A percentile compares a stretch with the other conserved stretches of the same genome.
Evolutionary conservation across 2,113 vertebrate genomes (phyloP).

Genomic region (Macrotus californicus): DNA sequence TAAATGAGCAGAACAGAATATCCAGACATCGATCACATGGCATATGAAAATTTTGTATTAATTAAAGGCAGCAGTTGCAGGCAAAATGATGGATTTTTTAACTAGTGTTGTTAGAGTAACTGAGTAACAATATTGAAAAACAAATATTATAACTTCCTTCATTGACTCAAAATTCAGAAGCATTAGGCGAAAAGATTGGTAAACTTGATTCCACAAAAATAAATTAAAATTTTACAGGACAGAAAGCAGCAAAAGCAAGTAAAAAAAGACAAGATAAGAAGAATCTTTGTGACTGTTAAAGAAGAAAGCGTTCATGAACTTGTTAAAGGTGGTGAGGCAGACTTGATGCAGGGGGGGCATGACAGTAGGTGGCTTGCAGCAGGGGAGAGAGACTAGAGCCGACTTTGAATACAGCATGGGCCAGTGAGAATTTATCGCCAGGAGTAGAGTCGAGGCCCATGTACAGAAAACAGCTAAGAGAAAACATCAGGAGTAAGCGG

Average conservation of each 20-base stretch:
- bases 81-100: not conserved
- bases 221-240: not conserved
- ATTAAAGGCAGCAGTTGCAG: not conserved
- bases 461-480: not conserved
- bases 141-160: not conserved
- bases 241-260: not conserved
- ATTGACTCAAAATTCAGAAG: not conserved
- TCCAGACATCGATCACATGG: not conserved
- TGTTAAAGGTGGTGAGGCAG: too few species aligned
- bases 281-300: not conserved
- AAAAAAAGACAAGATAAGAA: not conserved
- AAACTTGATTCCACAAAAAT: not conserved
- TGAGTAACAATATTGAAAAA: not conserved
- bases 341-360: not conserved
- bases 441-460: not conserved
- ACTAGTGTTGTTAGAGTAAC: not conserved
- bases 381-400: not conserved
- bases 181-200: not conserved
- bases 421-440: not conserved
- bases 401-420: not conserved
- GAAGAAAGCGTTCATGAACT: not conserved
- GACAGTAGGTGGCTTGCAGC: not conserved
- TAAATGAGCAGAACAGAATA: not conserved
- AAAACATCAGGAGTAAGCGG: not conserved
- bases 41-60: not conserved